phyloP scores from a whole-genome alignment of 2,797 vertebrate species.

The Pyrrhura leucotis region DNA sequence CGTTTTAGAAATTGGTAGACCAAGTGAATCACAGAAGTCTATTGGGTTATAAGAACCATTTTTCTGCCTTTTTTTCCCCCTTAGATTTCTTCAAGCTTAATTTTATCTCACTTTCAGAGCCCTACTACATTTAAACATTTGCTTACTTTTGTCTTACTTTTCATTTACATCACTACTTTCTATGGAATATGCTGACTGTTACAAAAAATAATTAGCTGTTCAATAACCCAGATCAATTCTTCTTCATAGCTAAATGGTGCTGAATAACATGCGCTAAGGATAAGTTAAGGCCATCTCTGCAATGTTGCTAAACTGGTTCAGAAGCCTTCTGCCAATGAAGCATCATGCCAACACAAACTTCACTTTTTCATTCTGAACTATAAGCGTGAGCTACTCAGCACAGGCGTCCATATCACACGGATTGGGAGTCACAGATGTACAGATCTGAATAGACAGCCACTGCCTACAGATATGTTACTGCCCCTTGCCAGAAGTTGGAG shows the following conservation, averaged over 20 bases:
- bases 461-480: neutral
- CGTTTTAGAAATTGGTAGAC: neutral
- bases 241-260: neutral
- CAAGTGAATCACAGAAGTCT: neutral
- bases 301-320: neutral
- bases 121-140: neutral
- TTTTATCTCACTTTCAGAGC: neutral
- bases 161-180: neutral
- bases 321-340: neutral
- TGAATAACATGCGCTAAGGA: neutral
- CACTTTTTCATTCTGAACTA: neutral
- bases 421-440: neutral
- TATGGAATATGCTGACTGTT: neutral
- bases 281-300: neutral
- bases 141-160: neutral
- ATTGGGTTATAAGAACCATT: neutral
- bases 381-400: neutral
- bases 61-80: neutral
- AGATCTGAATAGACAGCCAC: neutral
- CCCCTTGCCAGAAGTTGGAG: fast-evolving
- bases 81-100: neutral
- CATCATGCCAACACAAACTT: neutral
- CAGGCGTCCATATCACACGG: neutral
- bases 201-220: neutral
- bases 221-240: neutral